Conservation (phyloP, 1,140 invertebrate species). For the Marisa cornuarietis region DNA sequence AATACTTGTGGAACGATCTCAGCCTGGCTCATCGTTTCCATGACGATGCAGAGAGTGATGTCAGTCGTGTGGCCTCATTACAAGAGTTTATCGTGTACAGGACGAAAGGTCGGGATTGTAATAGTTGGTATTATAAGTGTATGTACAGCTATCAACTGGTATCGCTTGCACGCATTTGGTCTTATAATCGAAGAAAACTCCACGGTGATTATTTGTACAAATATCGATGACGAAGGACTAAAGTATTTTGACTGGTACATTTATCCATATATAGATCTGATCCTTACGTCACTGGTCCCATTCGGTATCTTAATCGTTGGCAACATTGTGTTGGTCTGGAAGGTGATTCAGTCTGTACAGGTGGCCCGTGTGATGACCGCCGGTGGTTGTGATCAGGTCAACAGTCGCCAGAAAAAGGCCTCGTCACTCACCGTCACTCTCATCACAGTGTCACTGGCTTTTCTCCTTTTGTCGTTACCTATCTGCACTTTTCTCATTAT, state of each 20-base stretch:
- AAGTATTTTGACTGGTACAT: background rate
- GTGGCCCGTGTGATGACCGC: slow-evolving; percentile 1
- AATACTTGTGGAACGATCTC: background rate
- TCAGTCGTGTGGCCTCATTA: background rate
- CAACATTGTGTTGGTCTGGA: slow-evolving; percentile 22
- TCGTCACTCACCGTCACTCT: background rate
- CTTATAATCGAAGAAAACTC: no score
- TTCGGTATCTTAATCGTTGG: slow-evolving; percentile 19
- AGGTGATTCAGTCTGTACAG: slow-evolving; percentile 13
- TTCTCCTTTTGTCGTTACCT: background rate
- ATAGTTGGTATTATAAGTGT: no score
- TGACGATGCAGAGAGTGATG: slow-evolving; percentile 13
- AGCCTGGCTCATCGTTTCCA: slow-evolving; percentile 1
- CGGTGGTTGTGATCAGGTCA: background rate
- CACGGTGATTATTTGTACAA: background rate
- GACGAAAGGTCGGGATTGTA: background rate
- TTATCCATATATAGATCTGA: slow-evolving; percentile 15
- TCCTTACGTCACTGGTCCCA: slow-evolving; percentile 17
- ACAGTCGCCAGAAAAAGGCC: slow-evolving; percentile 1
- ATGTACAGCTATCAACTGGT: no score
- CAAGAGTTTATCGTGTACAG: background rate
- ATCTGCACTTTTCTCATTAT: background rate
- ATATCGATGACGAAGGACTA: background rate
- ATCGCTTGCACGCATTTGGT: no score
- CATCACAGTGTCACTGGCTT: background rate